Conservation (phyloP, 2,797 vertebrate genomes). For the Cossypha niveicapilla region DNA sequence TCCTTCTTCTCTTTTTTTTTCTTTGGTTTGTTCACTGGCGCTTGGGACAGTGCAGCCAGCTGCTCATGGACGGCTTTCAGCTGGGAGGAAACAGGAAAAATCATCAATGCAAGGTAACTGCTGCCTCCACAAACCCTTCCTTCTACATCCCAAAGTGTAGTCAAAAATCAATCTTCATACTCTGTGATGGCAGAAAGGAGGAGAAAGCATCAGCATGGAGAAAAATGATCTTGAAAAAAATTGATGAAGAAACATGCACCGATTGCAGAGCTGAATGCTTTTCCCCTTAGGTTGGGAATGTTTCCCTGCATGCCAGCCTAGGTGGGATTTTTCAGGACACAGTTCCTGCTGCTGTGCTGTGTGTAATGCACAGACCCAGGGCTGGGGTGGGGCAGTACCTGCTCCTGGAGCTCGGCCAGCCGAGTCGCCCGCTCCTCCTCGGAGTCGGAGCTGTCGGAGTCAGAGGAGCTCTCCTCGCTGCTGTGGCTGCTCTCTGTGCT, state of each 20-base stretch:
- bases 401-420: constrained; percentile 87
- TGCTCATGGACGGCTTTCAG: constrained; percentile 89
- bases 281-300: too few relatives aligned
- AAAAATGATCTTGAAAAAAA: background rate
- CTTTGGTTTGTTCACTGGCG: constrained; percentile 87
- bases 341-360: background rate
- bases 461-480: constrained; percentile 77
- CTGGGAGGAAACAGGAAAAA: constrained; percentile 57
- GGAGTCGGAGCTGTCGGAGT: constrained; percentile 81
- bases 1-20: constrained; percentile 87
- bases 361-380: fast-evolving
- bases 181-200: background rate
- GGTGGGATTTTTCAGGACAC: background rate
- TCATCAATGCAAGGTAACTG: background rate
- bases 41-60: constrained; percentile 86
- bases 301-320: background rate
- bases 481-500: constrained; percentile 80
- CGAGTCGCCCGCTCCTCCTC: constrained; percentile 83
- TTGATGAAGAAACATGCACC: background rate
- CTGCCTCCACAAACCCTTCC: background rate
- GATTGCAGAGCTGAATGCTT: background rate
- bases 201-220: fast-evolving
- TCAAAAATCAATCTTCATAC: background rate
- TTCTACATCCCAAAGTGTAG: background rate
- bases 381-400: constrained; percentile 64